Evolutionary conservation across 2,113 vertebrate genomes (phyloP).

Genomic region (Caloenas nicobarica): DNA sequence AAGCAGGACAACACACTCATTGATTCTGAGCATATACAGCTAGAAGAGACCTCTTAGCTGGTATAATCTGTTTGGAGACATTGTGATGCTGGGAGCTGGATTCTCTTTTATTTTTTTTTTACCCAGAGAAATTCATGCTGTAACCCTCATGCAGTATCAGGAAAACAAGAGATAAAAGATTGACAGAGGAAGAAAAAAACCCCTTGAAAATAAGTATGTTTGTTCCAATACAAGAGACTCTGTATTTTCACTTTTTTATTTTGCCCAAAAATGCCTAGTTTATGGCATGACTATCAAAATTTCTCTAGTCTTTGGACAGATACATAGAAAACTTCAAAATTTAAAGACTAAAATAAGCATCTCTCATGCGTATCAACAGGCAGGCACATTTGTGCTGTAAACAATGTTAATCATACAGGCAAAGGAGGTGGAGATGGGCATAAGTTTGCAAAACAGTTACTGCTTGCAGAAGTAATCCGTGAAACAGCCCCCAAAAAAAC

Average conservation of each 20-base stretch:
- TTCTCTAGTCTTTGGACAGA: not conserved
- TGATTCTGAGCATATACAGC: not conserved
- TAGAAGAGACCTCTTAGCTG: not conserved
- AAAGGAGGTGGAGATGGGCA: not conserved
- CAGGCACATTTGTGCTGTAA: not conserved
- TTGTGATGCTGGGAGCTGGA: not conserved
- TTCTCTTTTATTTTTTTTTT: not conserved
- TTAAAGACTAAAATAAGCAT: not conserved
- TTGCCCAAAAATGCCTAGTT: not conserved
- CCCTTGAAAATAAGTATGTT: not conserved
- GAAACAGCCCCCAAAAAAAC: not conserved
- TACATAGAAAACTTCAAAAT: not conserved
- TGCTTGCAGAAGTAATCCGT: not conserved
- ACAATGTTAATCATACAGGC: not conserved
- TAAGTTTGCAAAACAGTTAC: not conserved
- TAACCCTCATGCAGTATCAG: not conserved
- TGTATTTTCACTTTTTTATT: not conserved
- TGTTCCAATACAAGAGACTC: not conserved
- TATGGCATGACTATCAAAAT: not conserved
- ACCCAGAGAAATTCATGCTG: not conserved
- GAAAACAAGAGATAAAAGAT: not conserved
- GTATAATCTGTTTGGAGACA: not conserved
- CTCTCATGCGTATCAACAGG: not conserved
- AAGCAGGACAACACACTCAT: not conserved
- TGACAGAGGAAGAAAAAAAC: not conserved